Percentiles rank a stretch among this genome's conserved stretches.
Conservation (phyloP, 2,888 invertebrate genomes). For the Cheilosia scutellata region DNA sequence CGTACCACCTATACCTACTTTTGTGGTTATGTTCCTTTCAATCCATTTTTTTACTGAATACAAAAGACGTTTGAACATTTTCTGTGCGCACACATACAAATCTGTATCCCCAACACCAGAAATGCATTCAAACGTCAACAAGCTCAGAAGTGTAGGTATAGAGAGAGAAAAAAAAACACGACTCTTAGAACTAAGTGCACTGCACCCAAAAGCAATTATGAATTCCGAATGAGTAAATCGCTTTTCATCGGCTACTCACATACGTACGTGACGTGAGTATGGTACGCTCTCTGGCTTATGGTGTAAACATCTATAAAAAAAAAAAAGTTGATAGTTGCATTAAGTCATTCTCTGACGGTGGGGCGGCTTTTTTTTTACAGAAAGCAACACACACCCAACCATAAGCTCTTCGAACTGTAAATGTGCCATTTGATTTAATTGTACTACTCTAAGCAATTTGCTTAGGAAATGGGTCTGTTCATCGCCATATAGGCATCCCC, state of each 20-base stretch:
- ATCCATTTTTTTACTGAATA: neutral
- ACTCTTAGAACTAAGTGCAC: constrained; percentile 37
- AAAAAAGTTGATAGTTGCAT: too few species aligned
- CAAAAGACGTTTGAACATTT: neutral
- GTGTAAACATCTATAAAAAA: too few species aligned
- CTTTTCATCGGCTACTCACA: constrained; percentile 1
- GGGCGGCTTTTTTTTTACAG: neutral
- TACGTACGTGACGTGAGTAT: too few species aligned
- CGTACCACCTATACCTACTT: neutral
- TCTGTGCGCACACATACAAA: constrained; percentile 2
- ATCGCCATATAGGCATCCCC: constrained; percentile 14
- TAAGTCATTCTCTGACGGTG: neutral
- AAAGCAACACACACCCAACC: constrained; percentile 1
- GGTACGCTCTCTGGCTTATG: too few species aligned
- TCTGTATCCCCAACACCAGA: neutral
- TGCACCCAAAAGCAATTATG: constrained; percentile 60
- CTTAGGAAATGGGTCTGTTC: constrained; percentile 25
- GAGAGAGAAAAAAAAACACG: neutral
- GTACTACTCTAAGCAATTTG: neutral
- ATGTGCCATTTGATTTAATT: constrained; percentile 19
- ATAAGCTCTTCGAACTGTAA: neutral
- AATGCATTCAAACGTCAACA: neutral
- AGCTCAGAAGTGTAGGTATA: neutral
- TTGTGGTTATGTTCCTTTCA: neutral
- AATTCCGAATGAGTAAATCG: constrained; percentile 33